phyloP scores from a whole-genome alignment of 2,113 vertebrate species.

The Sphyrna mokarran region DNA sequence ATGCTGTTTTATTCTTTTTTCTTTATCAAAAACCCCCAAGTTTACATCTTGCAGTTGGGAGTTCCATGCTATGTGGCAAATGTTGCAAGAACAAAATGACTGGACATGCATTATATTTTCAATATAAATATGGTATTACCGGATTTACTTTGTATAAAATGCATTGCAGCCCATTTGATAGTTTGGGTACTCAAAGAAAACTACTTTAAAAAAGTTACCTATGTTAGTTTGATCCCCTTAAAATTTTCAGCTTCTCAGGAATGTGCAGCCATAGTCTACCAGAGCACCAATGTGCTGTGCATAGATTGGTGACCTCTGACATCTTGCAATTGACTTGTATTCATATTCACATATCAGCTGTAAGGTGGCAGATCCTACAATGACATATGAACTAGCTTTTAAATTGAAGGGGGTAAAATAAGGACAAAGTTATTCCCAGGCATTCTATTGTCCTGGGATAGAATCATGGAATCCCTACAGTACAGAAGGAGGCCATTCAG shows the following conservation, averaged over 20 bases:
- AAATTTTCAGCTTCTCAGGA: neutral
- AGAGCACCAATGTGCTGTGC: neutral
- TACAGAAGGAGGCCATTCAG: too few relatives aligned
- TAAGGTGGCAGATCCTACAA: neutral
- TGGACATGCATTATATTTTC: neutral
- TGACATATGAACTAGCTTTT: neutral
- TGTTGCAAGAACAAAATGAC: neutral
- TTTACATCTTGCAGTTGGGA: neutral
- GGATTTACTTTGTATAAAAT: neutral
- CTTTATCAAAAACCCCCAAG: neutral
- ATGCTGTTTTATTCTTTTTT: too few relatives aligned
- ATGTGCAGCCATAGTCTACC: neutral
- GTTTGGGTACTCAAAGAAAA: neutral
- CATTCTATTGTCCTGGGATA: neutral
- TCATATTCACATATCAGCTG: neutral
- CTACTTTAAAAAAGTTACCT: neutral
- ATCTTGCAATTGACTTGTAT: neutral
- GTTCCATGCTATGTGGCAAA: neutral
- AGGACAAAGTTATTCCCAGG: neutral
- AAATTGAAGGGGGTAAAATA: neutral
- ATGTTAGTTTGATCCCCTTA: too few relatives aligned
- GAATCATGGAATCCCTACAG: neutral
- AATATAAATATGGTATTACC: neutral
- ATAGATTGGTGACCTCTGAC: neutral
- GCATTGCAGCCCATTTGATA: neutral